Base-by-base conservation (phyloP, 1,140 invertebrate species). In the Bombus pascuorum region DNA sequence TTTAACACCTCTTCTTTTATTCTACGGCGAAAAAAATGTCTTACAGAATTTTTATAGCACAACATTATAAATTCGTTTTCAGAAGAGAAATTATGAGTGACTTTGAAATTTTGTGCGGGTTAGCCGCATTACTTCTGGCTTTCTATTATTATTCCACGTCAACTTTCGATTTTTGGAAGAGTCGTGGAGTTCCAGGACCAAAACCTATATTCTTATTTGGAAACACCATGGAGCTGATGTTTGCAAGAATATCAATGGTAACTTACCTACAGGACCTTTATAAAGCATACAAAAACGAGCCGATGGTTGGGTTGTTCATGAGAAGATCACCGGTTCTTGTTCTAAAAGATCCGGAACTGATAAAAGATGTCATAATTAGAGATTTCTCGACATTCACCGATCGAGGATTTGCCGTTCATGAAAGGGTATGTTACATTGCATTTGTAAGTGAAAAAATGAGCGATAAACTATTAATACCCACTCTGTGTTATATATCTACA, bases 291-390 rank as follows among this genome's bases (percentile, higher is more conserved):
- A 88, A 91, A 28, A 86, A 92, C 15, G 93, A 94, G 42, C 91
- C 86, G 3, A 90, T 94, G 81, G 70, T 95, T 32, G 96, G 96
- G 5, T 87, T 95, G 15, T 96, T 91, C 57, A 91, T 93, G 5
- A 85, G 93, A 32, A 81, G 88, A 10, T 90, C 77, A 1, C 95
- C 95, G 0, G 65, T 93, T 6, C 82, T 96, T 8, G 75, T 96
- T 1, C 0, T 96, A 0, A 89, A 86, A 34, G 95, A 96, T 86
- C 93, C 93, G 0, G 93, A 96, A 18, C 22, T 95, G 4, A 94
- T 96, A 9, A 95, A 95, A 72, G 85, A 93, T 3, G 86, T 96
- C 3, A 57, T 96, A 8, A 95, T 96, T 3, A 96, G 95, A 86
- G 94, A 96, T 74, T 96, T 96, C 78, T 86, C 93, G 0, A 90